These are phyloP conservation scores for Drosophila cardini DNA, from an alignment of 1,140 invertebrate genomes.

Conservation along the genomic window DNA sequence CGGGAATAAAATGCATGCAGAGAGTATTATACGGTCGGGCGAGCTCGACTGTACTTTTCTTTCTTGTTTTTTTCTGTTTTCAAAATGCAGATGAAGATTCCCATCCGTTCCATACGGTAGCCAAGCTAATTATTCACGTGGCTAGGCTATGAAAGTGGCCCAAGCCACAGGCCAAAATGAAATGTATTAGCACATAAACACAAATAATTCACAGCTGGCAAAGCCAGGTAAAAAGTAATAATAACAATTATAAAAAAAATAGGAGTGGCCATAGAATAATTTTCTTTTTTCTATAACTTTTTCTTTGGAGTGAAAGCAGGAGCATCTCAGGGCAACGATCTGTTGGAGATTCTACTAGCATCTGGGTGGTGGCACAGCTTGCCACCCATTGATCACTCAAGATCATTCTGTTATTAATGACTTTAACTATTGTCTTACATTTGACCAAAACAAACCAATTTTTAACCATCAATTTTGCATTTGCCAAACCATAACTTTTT, in stretches of 20 bases:
- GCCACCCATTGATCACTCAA: slow-evolving; percentile 7
- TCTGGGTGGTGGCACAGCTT: slow-evolving; percentile 7
- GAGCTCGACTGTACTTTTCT: too few species aligned
- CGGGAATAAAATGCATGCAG: too few species aligned
- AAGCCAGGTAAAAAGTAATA: not conserved
- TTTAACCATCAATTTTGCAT: not conserved
- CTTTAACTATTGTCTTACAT: slow-evolving; percentile 21
- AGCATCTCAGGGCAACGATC: slow-evolving; percentile 5
- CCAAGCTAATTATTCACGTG: slow-evolving; percentile 33
- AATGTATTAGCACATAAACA: slow-evolving; percentile 38
- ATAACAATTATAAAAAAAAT: too few species aligned
- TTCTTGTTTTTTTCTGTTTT: slow-evolving; percentile 38
- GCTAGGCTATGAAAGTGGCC: slow-evolving; percentile 8
- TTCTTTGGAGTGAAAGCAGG: slow-evolving; percentile 32
- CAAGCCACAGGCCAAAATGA: slow-evolving; percentile 13
- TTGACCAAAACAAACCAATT: not conserved
- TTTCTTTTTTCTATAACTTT: too few species aligned
- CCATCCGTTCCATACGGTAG: slow-evolving; percentile 21
- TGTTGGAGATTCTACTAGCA: not conserved
- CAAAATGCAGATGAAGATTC: slow-evolving; percentile 23
- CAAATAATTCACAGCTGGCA: slow-evolving; percentile 18
- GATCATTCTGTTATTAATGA: slow-evolving; percentile 30
- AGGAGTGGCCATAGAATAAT: not conserved
- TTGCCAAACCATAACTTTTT: not conserved
- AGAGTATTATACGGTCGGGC: too few species aligned